Percentiles rank a stretch among this genome's conserved stretches.
Conservation (phyloP, 2,888 invertebrate genomes). For the Meloe dianella region DNA sequence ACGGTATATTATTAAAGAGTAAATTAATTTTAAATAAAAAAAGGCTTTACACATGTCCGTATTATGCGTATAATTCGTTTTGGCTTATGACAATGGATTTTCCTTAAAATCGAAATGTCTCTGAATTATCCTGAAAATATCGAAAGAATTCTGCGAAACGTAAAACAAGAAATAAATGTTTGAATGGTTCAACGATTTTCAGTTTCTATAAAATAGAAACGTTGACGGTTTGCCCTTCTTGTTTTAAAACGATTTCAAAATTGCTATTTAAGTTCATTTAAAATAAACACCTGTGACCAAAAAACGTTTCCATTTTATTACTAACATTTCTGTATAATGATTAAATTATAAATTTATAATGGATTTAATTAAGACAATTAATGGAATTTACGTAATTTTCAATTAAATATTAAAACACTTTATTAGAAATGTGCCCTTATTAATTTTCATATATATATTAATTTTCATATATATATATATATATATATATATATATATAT, state of each 20-base stretch:
- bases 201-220: neutral
- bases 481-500: too few species aligned
- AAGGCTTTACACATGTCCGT: slow-evolving; percentile 9
- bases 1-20: slow-evolving; percentile 2
- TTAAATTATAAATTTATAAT: slow-evolving; percentile 1
- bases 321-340: neutral
- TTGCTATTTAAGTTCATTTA: slow-evolving; percentile 29
- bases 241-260: slow-evolving; percentile 23
- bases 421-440: neutral
- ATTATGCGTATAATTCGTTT: slow-evolving; percentile 9
- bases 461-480: too few species aligned
- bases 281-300: slow-evolving; percentile 30
- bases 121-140: slow-evolving; percentile 24
- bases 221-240: slow-evolving; percentile 21
- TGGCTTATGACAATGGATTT: slow-evolving; percentile 11
- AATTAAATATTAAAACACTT: neutral
- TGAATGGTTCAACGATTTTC: slow-evolving; percentile 25
- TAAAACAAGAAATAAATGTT: slow-evolving; percentile 25
- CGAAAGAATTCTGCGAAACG: slow-evolving; percentile 22
- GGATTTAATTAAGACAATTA: slow-evolving; percentile 1
- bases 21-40: slow-evolving; percentile 1
- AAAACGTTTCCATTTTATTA: slow-evolving; percentile 19
- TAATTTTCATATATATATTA: neutral
- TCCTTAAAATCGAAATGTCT: slow-evolving; percentile 10
- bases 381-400: neutral